Conservation (phyloP, 2,888 invertebrate genomes). For the Nysson spinosus region DNA sequence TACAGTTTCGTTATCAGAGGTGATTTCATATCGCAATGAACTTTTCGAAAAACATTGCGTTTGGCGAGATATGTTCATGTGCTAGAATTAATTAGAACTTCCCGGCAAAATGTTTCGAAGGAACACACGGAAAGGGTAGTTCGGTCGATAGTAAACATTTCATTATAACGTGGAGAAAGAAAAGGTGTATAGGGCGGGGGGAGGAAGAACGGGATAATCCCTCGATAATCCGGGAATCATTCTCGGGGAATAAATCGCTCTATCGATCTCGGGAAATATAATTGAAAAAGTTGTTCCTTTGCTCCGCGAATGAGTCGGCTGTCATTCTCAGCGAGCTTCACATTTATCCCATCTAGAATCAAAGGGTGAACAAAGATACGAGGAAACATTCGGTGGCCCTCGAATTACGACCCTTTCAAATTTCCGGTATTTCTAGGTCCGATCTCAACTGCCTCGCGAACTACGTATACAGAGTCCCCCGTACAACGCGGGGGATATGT, state of each 20-base stretch:
- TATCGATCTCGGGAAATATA: slow-evolving; percentile 62
- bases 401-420: slow-evolving; percentile 52
- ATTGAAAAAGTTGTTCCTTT: slow-evolving; percentile 67
- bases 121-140: slow-evolving; percentile 31
- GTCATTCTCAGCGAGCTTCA: slow-evolving; percentile 49
- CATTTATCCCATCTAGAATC: slow-evolving; percentile 38
- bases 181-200: slow-evolving; percentile 32
- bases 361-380: slow-evolving; percentile 32
- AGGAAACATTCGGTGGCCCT: slow-evolving; percentile 15
- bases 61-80: no score
- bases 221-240: slow-evolving; percentile 62
- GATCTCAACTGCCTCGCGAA: slow-evolving; percentile 23
- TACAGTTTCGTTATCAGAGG: no score
- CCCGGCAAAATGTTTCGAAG: slow-evolving; percentile 17
- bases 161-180: slow-evolving; percentile 51
- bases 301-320: slow-evolving; percentile 49
- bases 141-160: slow-evolving; percentile 56
- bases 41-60: no score
- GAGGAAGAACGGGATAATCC: slow-evolving; percentile 50
- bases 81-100: slow-evolving; percentile 4
- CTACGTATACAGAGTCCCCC: slow-evolving; percentile 18
- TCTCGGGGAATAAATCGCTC: slow-evolving; percentile 59
- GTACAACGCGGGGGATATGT: background rate
- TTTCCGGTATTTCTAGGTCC: slow-evolving; percentile 47
- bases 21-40: no score